A percentile compares a stretch with the other conserved stretches of the same genome.
Evolutionary conservation across 2,888 invertebrate genomes (phyloP).

Genomic region (Yponomeuta sedellus): DNA sequence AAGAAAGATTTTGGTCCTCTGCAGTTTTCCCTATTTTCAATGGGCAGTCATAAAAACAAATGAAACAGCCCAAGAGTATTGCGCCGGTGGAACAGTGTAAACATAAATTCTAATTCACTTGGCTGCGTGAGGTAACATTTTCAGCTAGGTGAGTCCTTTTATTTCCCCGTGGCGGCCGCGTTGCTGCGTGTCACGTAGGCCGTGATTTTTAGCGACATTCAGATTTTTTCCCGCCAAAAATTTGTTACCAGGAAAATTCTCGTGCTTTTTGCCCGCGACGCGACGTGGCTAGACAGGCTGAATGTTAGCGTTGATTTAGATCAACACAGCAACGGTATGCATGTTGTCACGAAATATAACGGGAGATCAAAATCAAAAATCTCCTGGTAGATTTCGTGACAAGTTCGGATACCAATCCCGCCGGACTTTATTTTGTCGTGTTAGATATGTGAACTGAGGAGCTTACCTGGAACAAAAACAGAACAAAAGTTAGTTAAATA

Average conservation of each 20-base stretch:
- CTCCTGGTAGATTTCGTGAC: no score
- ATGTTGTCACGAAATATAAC: not conserved
- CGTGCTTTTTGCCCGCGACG: not conserved
- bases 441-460: conserved; percentile 4
- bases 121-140: conserved; percentile 4
- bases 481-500: conserved; percentile 12
- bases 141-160: not conserved
- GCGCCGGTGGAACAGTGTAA: not conserved
- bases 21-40: not conserved
- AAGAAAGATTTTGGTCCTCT: not conserved
- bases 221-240: not conserved
- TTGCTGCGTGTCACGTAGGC: conserved; percentile 4
- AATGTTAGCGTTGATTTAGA: not conserved
- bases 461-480: conserved; percentile 51
- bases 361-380: no score
- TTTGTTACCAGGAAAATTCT: conserved; percentile 4
- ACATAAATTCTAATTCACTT: conserved; percentile 2
- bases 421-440: not conserved
- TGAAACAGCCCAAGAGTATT: not conserved
- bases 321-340: not conserved
- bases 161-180: not conserved
- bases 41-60: not conserved
- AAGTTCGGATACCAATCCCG: not conserved
- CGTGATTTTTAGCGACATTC: conserved; percentile 5
- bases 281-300: not conserved